phyloP scores from a whole-genome alignment of 2,113 vertebrate genomes.

The Tragulus kanchil region DNA sequence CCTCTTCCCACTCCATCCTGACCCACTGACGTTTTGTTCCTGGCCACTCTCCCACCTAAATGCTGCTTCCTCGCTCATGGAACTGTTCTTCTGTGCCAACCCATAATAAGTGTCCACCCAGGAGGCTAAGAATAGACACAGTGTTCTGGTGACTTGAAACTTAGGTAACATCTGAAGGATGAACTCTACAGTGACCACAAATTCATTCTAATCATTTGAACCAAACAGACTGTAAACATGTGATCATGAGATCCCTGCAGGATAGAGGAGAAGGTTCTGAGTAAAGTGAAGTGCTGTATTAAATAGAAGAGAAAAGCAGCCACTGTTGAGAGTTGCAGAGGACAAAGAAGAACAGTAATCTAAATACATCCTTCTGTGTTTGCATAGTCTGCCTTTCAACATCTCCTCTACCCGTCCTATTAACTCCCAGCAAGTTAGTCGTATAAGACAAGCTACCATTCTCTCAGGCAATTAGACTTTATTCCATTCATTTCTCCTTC shows the following conservation, averaged over 20 bases:
- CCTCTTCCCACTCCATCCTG: conserved; percentile 67
- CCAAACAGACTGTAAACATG: background rate
- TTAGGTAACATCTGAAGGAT: conserved; percentile 69
- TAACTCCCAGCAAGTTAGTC: background rate
- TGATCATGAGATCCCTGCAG: background rate
- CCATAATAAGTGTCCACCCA: conserved; percentile 62
- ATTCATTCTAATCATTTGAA: conserved; percentile 58
- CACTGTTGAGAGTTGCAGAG: background rate
- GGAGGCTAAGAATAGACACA: conserved; percentile 70
- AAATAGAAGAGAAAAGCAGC: background rate
- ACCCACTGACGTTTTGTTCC: conserved; percentile 73
- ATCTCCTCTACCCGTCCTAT: background rate
- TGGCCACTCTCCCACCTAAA: conserved; percentile 55
- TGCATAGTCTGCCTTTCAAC: background rate
- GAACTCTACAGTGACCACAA: conserved; percentile 57
- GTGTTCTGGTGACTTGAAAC: conserved; percentile 73
- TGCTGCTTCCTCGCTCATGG: conserved; percentile 51
- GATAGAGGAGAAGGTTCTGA: background rate
- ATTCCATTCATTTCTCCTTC: background rate
- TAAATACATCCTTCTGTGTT: background rate
- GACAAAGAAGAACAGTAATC: background rate
- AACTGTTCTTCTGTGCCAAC: conserved; percentile 49
- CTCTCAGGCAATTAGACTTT: background rate
- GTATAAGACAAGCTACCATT: background rate
- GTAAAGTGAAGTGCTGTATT: background rate